Base-by-base conservation (phyloP, 2,113 vertebrate species). In the Oplegnathus fasciatus region DNA sequence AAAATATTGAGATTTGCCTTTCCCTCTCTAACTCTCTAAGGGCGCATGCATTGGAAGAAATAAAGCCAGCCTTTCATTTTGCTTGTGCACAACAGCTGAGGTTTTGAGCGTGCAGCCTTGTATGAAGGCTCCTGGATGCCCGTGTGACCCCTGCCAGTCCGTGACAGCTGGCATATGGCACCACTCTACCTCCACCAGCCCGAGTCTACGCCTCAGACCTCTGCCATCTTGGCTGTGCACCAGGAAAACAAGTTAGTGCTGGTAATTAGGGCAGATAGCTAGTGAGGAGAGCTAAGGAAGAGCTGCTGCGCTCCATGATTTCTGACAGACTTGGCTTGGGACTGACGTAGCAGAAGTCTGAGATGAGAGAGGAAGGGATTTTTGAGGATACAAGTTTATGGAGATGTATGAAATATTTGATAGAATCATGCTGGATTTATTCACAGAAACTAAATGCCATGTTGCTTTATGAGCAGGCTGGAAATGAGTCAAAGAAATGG, bases 141-240 rank as follows among this genome's bases (percentile, higher is more conserved):
- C 8, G 55, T n/a, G 68, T 77, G 86, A 89, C 86, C 88, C 90
- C 83, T 87, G 86, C 75, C 86, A 86, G 42, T 54, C 42, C 71
- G 52, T 86, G 90, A 89, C 87, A 79, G 86, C 86, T 69, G 92
- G 73, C 89, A 92, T 88, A 90, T 92, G 91, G 88, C 80, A 74
- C 34, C 64, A 1, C 80, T 86, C 87, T 64, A 82, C 84, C 83
- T 80, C 90, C 66, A 84, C 83, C 65, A 84, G 80, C 68, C 80
- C 0, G 28, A 76, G 71, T 76, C 77, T 30, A 74, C 15, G 78
- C 84, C 83, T 78, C 69, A 83, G 86, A 90, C 91, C 84, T 89
- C 89, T 80, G 71, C 84, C 78, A 84, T 81, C 73, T 85, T 91
- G 92, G 86, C 88, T 14, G 24, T 44, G 64, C 80, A 84, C 65